phyloP scores from a whole-genome alignment of 1,140 invertebrate species.

The Listronotus bonariensis region DNA sequence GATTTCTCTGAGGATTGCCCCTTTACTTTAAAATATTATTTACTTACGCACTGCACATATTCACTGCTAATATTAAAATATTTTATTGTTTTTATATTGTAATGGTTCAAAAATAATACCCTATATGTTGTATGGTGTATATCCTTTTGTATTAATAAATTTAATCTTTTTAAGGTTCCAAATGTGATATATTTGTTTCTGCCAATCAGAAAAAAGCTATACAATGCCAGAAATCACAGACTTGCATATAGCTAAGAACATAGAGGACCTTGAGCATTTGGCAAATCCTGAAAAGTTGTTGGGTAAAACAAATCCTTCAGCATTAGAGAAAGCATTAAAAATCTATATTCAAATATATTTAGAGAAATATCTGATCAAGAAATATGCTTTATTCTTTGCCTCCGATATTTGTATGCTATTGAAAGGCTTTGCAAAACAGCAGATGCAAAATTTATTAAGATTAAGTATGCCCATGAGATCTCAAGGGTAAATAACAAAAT shows the following conservation, averaged over 20 bases:
- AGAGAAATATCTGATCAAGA: slow-evolving; percentile 34
- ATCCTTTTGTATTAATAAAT: too few relatives aligned
- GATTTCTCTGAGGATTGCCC: too few relatives aligned
- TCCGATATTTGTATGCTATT: slow-evolving; percentile 34
- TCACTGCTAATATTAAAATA: too few relatives aligned
- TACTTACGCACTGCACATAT: too few relatives aligned
- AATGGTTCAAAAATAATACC: too few relatives aligned
- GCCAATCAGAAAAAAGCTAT: too few relatives aligned
- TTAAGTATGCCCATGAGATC: slow-evolving; percentile 32
- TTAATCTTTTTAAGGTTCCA: too few relatives aligned
- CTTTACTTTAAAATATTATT: too few relatives aligned
- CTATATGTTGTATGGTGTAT: too few relatives aligned
- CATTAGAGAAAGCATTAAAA: slow-evolving; percentile 26
- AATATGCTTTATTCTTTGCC: slow-evolving; percentile 39
- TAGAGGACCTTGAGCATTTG: slow-evolving; percentile 33
- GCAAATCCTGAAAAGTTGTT: slow-evolving; percentile 24
- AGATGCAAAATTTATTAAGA: slow-evolving; percentile 38
- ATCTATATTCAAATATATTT: slow-evolving; percentile 25
- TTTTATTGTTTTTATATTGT: too few relatives aligned
- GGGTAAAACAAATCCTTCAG: slow-evolving; percentile 16
- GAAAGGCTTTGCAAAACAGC: slow-evolving; percentile 27
- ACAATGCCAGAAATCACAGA: slow-evolving; percentile 25
- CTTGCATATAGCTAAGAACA: slow-evolving; percentile 34
- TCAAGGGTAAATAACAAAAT: slow-evolving; percentile 35
- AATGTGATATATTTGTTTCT: too few relatives aligned